These are phyloP conservation scores for Silurus lanzhouensis DNA, from an alignment of 2,797 vertebrate species.

Conservation along the genomic window DNA sequence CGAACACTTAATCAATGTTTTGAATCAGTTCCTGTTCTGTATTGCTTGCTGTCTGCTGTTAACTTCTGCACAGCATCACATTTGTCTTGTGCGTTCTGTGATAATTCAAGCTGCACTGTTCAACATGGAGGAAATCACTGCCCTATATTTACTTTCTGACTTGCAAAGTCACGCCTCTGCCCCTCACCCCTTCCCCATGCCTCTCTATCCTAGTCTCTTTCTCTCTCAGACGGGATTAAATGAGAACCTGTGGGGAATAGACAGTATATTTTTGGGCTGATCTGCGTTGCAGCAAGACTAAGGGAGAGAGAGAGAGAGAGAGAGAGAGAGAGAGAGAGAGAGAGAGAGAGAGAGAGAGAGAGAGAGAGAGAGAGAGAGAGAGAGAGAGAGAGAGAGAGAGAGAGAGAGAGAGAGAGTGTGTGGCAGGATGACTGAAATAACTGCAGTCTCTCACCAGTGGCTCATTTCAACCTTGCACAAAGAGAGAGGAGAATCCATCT, in stretches of 20 bases:
- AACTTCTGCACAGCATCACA: not conserved
- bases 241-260: conserved; percentile 51
- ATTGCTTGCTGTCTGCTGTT: not conserved
- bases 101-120: conserved; percentile 3
- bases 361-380: not conserved
- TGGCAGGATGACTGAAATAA: conserved; percentile 65
- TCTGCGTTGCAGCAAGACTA: conserved; percentile 56
- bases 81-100: not conserved
- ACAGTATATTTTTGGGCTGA: conserved; percentile 73
- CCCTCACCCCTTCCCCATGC: conserved; percentile 17
- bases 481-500: conserved; percentile 55
- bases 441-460: conserved; percentile 70
- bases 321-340: not conserved
- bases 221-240: conserved; percentile 39
- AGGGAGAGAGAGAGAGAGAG: conserved; percentile 1
- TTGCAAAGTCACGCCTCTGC: conserved; percentile 7
- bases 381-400: not conserved
- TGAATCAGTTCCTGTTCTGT: not conserved
- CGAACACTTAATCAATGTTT: not conserved
- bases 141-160: conserved; percentile 13
- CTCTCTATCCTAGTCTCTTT: conserved; percentile 32
- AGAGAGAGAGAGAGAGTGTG: conserved; percentile 49
- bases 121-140: not conserved
- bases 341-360: too few relatives aligned
- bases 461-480: conserved; percentile 52